Evolutionary conservation across 2,888 invertebrate species (phyloP).

Genomic region (Phyto melanocephala): DNA sequence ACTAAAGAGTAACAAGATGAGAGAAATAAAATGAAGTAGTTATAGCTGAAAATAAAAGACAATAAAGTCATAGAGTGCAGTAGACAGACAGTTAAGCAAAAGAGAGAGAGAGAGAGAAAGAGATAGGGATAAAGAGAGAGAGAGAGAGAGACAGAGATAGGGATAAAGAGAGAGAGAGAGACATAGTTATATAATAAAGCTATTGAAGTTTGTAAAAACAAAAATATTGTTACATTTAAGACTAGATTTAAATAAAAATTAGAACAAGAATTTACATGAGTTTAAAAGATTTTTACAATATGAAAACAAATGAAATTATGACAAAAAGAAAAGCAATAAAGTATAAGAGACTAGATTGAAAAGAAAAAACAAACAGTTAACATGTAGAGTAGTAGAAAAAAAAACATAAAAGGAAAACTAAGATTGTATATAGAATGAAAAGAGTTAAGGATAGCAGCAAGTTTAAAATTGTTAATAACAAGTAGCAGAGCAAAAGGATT

Average conservation of each 20-base stretch:
- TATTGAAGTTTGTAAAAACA: conserved; percentile 43
- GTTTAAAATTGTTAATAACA: no score
- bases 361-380: not conserved
- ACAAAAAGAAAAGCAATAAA: conserved; percentile 23
- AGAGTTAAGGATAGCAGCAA: no score
- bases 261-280: conserved; percentile 28
- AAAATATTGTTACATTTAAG: conserved; percentile 69
- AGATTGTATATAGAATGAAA: no score
- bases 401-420: no score
- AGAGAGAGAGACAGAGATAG: no score
- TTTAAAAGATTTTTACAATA: conserved; percentile 55
- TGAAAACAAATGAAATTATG: conserved; percentile 61
- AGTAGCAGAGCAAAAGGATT: not conserved
- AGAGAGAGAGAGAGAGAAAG: no score
- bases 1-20: not conserved
- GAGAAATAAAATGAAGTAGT: conserved; percentile 33
- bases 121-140: no score
- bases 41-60: not conserved
- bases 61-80: not conserved
- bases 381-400: no score
- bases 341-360: conserved; percentile 15
- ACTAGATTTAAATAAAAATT: conserved; percentile 73
- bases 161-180: conserved; percentile 13
- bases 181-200: conserved; percentile 36
- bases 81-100: not conserved